Percentiles rank a stretch among this genome's conserved stretches.
Conservation (phyloP, 1,140 invertebrate species). For the Piezodorus guildinii region DNA sequence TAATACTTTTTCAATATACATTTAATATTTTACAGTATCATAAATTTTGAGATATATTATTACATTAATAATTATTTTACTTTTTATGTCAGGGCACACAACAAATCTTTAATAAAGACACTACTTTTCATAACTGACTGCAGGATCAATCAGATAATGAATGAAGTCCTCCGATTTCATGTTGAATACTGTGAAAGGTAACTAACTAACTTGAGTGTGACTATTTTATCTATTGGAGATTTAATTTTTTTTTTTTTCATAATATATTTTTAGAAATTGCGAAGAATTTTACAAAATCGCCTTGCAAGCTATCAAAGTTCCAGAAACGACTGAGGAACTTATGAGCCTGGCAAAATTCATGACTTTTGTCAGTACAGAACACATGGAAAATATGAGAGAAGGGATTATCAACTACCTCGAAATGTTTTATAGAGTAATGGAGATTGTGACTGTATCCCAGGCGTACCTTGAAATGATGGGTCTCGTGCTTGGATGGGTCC, state of each 20-base stretch:
- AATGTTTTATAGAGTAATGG: constrained; percentile 50
- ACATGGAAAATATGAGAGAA: constrained; percentile 46
- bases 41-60: too few relatives aligned
- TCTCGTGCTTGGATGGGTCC: constrained; percentile 48
- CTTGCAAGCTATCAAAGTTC: constrained; percentile 38
- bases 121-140: background rate
- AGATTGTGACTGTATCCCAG: constrained; percentile 49
- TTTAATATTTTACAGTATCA: too few relatives aligned
- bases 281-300: constrained; percentile 33
- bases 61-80: background rate
- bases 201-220: background rate
- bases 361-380: constrained; percentile 45
- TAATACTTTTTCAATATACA: too few relatives aligned
- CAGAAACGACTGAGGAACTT: constrained; percentile 55
- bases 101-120: background rate
- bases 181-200: constrained; percentile 12
- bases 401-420: constrained; percentile 48
- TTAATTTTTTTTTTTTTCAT: too few relatives aligned
- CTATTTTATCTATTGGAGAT: background rate
- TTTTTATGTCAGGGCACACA: background rate
- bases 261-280: constrained; percentile 27
- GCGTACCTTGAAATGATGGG: constrained; percentile 49
- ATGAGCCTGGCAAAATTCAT: constrained; percentile 56
- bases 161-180: constrained; percentile 4
- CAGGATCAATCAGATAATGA: constrained; percentile 6